Base-by-base conservation (phyloP, 2,113 vertebrate species). In the Chelonoidis abingdonii region DNA sequence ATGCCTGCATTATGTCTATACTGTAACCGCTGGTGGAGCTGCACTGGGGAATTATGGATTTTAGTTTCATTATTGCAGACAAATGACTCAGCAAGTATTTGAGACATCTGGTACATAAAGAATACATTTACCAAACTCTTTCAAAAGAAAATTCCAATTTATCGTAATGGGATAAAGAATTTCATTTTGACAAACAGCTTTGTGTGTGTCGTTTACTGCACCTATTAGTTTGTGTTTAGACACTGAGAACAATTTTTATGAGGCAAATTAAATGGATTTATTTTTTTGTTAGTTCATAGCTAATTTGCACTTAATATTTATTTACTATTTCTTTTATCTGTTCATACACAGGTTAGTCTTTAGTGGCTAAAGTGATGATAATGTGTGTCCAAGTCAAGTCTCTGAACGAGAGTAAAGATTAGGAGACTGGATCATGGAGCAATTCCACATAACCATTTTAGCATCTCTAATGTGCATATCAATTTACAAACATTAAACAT, bases 191-290 rank as follows among this genome's bases (percentile, higher is more conserved):
- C 90, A 95, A 95, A 85, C 49, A 85, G 90, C 96, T 94, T 93
- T 93, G 97, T n/a, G 82, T 88, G 97, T 96, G 95, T 88, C 97
- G 93, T 95, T 97, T 87, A 89, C 94, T 97, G 91, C 95, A 93
- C 96, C 94, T 96, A 94, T 9, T 87, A 87, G 80, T 92, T 94
- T 97, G 85, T 96, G 83, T 97, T 97, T 95, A 95, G 47, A 76
- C 54, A 96, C 95, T 94, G 96, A 96, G 95, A 94, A 95, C 86
- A 94, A 89, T 81, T 96, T 94, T 96, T 97, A 86, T 93, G 52
- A 97, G 83, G 95, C 86, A 94, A 97, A 95, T 27, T 57, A 93
- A 90, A 78, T 90, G 90, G 89, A 97, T 95, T 93, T 90, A 94
- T 91, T 97, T 97, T 97, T 96, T 90, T 94, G 6, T 90, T 94